Conservation (phyloP, 2,113 vertebrate species). For the Dendrocopos noguchii region DNA sequence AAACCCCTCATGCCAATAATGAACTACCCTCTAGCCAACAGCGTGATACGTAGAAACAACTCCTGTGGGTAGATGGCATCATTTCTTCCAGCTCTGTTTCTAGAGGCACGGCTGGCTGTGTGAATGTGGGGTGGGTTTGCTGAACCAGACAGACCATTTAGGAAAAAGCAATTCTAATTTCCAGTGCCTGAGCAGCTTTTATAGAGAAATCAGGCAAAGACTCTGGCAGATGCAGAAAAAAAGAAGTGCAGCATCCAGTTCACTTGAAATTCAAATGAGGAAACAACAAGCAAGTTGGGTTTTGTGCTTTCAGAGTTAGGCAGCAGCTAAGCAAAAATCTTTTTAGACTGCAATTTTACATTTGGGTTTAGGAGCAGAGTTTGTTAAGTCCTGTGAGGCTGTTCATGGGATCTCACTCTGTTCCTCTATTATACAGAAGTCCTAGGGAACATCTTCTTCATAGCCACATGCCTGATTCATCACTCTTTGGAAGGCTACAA, state of each 20-base stretch:
- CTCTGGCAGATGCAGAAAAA: neutral
- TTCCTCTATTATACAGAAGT: neutral
- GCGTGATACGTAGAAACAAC: rapidly evolving
- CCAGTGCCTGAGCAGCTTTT: neutral
- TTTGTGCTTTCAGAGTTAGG: conserved; percentile 16
- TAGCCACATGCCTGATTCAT: conserved; percentile 39
- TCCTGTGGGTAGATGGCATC: neutral
- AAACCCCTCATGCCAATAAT: neutral
- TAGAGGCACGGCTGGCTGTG: neutral
- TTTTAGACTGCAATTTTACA: neutral
- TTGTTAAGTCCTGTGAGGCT: conserved; percentile 33
- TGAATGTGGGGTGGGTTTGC: neutral
- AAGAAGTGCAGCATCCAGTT: neutral
- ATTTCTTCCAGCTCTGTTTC: neutral
- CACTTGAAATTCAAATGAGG: conserved; percentile 40
- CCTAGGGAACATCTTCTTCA: neutral
- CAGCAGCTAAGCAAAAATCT: conserved; percentile 11
- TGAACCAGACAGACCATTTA: neutral
- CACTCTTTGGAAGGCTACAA: conserved; percentile 37
- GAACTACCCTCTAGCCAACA: rapidly evolving
- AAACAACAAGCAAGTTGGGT: neutral
- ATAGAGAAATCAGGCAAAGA: neutral
- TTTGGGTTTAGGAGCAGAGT: neutral
- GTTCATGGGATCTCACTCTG: neutral
- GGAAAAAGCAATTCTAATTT: neutral